Evolutionary conservation across 2,797 vertebrate species (phyloP).

Genomic region (Setipinna tenuifilis): DNA sequence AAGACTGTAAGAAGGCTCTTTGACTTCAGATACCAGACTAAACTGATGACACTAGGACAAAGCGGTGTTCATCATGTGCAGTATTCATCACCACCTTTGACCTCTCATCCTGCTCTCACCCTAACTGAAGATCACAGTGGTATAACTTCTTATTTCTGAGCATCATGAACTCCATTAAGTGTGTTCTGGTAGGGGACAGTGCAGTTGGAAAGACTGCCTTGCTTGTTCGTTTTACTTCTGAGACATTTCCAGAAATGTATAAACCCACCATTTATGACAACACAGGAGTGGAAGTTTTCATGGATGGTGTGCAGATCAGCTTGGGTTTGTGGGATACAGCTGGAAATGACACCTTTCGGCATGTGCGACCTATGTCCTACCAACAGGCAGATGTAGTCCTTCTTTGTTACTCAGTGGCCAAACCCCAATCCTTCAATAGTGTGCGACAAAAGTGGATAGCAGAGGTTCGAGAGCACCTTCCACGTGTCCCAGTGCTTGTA

Average conservation of each 20-base stretch:
- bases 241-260: constrained; percentile 93
- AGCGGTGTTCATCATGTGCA: not conserved
- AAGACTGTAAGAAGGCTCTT: not conserved
- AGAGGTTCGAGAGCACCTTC: constrained; percentile 86
- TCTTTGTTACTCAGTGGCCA: constrained; percentile 95
- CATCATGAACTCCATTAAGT: constrained; percentile 80
- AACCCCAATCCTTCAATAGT: constrained; percentile 84
- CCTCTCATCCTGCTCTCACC: not conserved
- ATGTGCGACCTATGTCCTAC: constrained; percentile 92
- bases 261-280: constrained; percentile 96
- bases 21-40: not conserved
- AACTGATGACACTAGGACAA: not conserved
- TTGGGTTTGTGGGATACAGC: constrained; percentile 97
- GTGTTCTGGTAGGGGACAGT: constrained; percentile 92
- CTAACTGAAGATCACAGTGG: not conserved
- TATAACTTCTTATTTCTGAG: not conserved
- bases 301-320: constrained; percentile 93
- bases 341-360: constrained; percentile 87
- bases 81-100: not conserved
- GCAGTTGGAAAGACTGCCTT: constrained; percentile 94
- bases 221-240: constrained; percentile 92
- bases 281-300: constrained; percentile 93
- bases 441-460: constrained; percentile 88
- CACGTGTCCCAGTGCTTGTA: constrained; percentile 86
- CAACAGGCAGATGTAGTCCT: constrained; percentile 93